These are phyloP conservation scores for Thamnophis sirtalis DNA, from an alignment of 2,113 vertebrate species.

Conservation along the genomic window DNA sequence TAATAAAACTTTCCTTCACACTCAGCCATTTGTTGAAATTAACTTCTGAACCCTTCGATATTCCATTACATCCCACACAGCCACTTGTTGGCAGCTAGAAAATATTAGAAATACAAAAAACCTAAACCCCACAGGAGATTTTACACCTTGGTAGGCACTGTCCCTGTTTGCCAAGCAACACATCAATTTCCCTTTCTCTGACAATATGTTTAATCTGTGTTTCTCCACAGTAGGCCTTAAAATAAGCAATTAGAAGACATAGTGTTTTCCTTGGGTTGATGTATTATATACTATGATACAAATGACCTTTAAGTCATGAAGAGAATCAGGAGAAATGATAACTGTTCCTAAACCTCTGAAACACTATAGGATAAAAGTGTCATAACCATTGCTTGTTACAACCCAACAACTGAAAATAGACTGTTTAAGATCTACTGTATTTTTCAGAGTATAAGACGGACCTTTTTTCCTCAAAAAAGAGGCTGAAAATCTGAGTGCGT, in stretches of 20 bases:
- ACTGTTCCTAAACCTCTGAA: slow-evolving; percentile 33
- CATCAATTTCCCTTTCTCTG: slow-evolving; percentile 38
- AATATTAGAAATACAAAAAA: slow-evolving; percentile 8
- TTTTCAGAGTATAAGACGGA: no score
- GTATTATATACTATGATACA: slow-evolving; percentile 37
- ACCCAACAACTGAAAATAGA: not conserved
- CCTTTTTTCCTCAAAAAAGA: no score
- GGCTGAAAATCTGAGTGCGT: no score
- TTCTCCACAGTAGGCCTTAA: slow-evolving; percentile 45
- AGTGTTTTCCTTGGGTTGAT: slow-evolving; percentile 35
- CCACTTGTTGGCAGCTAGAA: slow-evolving; percentile 14
- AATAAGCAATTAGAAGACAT: slow-evolving; percentile 27
- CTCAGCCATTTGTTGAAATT: slow-evolving; percentile 23
- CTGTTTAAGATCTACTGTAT: not conserved
- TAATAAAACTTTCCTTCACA: not conserved
- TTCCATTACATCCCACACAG: slow-evolving; percentile 8
- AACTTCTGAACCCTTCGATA: not conserved
- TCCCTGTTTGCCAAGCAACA: slow-evolving; percentile 30
- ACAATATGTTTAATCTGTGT: slow-evolving; percentile 49
- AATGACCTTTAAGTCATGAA: slow-evolving; percentile 37
- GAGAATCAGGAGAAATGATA: slow-evolving; percentile 36
- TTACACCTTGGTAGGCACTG: slow-evolving; percentile 2
- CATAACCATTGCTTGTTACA: slow-evolving; percentile 3
- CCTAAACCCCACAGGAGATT: not conserved
- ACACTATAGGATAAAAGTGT: not conserved